Evolutionary conservation across 2,797 vertebrate genomes (phyloP).

Genomic region (Zalophus californianus): DNA sequence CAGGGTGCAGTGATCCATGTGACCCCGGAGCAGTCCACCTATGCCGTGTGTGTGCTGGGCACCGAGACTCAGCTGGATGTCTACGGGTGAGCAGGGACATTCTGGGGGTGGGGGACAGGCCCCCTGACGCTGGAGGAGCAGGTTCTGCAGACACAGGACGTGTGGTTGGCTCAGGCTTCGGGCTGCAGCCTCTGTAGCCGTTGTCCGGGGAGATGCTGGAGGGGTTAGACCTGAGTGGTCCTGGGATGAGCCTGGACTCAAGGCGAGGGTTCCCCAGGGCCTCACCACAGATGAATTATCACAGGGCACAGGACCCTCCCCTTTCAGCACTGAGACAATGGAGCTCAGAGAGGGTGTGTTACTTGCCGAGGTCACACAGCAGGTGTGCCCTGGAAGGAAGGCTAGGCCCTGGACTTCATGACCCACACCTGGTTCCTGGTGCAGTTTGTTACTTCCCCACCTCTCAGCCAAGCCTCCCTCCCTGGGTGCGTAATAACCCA

Average conservation of each 20-base stretch:
- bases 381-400: background rate
- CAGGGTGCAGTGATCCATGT: conserved; percentile 63
- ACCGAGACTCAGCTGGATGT: conserved; percentile 54
- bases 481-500: accelerated
- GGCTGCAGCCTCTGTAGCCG: background rate
- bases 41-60: conserved; percentile 75
- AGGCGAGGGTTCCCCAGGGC: background rate
- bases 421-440: background rate
- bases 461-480: background rate
- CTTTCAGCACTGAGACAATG: background rate
- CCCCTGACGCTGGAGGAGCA: accelerated
- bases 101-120: background rate
- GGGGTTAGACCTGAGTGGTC: accelerated
- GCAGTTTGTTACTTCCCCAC: too few relatives aligned
- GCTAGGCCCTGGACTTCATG: background rate
- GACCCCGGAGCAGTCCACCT: conserved; percentile 45
- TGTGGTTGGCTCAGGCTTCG: background rate
- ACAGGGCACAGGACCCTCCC: background rate
- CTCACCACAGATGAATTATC: background rate
- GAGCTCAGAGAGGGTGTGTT: background rate
- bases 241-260: background rate
- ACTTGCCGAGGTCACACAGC: background rate
- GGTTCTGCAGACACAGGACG: background rate
- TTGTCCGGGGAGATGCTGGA: background rate
- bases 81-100: conserved; percentile 59